Base-by-base conservation (phyloP, 2,888 invertebrate genomes). In the Peribatodes rhomboidaria region DNA sequence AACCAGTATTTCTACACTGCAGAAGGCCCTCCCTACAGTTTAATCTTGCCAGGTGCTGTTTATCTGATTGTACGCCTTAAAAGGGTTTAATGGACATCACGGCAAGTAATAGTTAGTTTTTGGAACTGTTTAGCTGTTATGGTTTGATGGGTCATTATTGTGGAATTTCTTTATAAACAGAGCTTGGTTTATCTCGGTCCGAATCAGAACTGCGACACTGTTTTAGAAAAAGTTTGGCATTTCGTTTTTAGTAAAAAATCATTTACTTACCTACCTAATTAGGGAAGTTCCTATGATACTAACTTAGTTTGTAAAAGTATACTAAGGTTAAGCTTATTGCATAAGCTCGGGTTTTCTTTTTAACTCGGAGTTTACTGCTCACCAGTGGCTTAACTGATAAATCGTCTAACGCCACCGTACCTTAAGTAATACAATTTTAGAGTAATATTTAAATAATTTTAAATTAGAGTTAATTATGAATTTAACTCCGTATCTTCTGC, bases 11-110 rank as follows among this genome's bases (percentile, higher is more conserved):
- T 42, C 6, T 27, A 42, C 52, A 53, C 56, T 63, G 53, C n/a
- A 16, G 16, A 53, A 46, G 54, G 74, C 81, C 86, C 81, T 81
- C 84, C 85, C 83, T 76, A 84, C 81, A 82, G 84, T 86, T 86
- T 86, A 87, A 88, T 87, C 86, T 85, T 77, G 76, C 92, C 92
- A 92, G 92, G 90, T 90, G 91, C 79, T 65, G 77, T 83, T 89
- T 92, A 93, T 92, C 92, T 88, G 92, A 92, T 93, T 81, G 83
- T 82, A 74, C 74, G 74, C 80, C 44, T 61, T 86, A 78, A 88
- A 92, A 88, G 90, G 92, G 90, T 89, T 90, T 78, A 81, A 83
- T 80, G 82, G 78, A 82, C 81, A 82, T 82, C 77, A 67, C 69
- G 66, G 69, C 73, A 71, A 46, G 56, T 56, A 56, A 69, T 60